phyloP scores from a whole-genome alignment of 2,888 invertebrate genomes.

The Vandiemenella viatica region DNA sequence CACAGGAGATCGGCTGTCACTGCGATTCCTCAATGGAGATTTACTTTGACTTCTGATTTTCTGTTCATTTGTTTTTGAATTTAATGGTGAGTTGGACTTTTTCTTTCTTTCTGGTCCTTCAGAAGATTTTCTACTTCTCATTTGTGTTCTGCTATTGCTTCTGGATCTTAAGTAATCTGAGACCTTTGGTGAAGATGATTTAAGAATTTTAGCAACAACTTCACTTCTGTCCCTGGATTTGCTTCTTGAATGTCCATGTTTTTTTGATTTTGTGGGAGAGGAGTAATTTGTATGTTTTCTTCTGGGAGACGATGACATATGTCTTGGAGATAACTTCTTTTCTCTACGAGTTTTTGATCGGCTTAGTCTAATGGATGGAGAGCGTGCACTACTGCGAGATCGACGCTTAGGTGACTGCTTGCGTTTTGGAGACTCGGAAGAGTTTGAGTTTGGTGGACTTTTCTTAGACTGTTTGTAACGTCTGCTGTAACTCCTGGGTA shows the following conservation, averaged over 20 bases:
- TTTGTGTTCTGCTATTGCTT: constrained; percentile 1
- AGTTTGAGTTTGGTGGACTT: background rate
- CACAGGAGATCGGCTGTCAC: background rate
- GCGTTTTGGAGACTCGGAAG: constrained; percentile 4
- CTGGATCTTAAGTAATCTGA: constrained; percentile 6
- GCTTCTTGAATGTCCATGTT: constrained; percentile 17
- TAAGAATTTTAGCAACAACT: constrained; percentile 9
- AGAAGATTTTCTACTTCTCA: background rate
- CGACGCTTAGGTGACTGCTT: background rate
- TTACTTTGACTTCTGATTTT: constrained; percentile 3
- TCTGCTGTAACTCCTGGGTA: background rate
- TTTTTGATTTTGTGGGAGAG: constrained; percentile 17
- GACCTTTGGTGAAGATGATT: constrained; percentile 2
- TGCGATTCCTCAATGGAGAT: constrained; percentile 1
- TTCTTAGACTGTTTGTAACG: background rate
- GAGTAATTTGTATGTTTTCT: constrained; percentile 18
- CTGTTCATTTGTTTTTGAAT: background rate
- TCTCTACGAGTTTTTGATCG: constrained; percentile 2
- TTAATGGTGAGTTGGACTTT: background rate
- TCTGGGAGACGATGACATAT: constrained; percentile 12
- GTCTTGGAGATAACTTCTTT: background rate
- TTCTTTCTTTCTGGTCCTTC: background rate
- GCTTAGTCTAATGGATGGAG: constrained; percentile 3
- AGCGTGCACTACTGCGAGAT: constrained; percentile 2
- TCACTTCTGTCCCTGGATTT: constrained; percentile 14